phyloP scores from a whole-genome alignment of 2,888 invertebrate species.

The Pemphredon lugubris region DNA sequence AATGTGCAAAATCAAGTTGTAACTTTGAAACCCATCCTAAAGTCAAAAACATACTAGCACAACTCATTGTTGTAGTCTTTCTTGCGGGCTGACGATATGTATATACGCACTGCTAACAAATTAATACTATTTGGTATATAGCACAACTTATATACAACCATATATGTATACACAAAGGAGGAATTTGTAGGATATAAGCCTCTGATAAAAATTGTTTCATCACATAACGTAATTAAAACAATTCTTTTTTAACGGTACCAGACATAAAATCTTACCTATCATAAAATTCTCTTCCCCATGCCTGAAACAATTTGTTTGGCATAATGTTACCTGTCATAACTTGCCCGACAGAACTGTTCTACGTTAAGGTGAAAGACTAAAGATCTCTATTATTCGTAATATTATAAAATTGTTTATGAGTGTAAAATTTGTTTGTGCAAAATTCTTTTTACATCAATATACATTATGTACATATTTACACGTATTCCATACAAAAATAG shows the following conservation, averaged over 20 bases:
- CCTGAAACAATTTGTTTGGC: slow-evolving; percentile 15
- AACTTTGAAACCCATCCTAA: too few species aligned
- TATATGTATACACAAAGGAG: neutral
- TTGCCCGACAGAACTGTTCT: slow-evolving; percentile 14
- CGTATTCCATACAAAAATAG: slow-evolving; percentile 75
- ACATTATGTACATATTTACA: slow-evolving; percentile 77
- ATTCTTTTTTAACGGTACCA: slow-evolving; percentile 18
- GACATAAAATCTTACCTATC: slow-evolving; percentile 34
- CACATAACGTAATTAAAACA: slow-evolving; percentile 16
- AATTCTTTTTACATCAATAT: slow-evolving; percentile 74
- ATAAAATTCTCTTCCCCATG: slow-evolving; percentile 5
- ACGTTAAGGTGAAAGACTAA: slow-evolving; percentile 49
- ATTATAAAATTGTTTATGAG: slow-evolving; percentile 73
- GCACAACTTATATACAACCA: slow-evolving; percentile 20
- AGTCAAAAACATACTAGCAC: too few species aligned
- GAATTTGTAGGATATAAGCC: slow-evolving; percentile 2
- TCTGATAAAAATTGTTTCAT: slow-evolving; percentile 8
- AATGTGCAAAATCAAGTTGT: too few species aligned
- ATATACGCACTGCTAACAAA: too few species aligned
- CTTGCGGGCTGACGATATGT: too few species aligned
- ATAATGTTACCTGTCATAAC: slow-evolving; percentile 31
- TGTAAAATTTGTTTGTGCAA: slow-evolving; percentile 76
- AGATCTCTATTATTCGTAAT: slow-evolving; percentile 48
- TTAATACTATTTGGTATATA: slow-evolving; percentile 11
- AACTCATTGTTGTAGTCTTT: too few species aligned